Base-by-base conservation (phyloP, 2,888 invertebrate genomes). In the Smittia aterrima region DNA sequence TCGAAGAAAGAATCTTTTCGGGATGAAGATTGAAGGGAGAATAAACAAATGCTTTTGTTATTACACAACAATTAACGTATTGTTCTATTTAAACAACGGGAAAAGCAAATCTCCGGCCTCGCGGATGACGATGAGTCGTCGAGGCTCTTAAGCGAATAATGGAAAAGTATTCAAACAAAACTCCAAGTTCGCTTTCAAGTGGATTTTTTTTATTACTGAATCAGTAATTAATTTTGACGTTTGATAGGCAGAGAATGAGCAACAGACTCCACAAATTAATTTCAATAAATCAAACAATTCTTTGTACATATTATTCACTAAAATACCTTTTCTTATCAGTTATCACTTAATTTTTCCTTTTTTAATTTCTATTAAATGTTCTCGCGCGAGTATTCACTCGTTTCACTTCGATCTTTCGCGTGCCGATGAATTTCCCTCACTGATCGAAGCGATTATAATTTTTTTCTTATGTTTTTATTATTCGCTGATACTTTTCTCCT, bases 31-130 rank as follows among this genome's bases (percentile, higher is more conserved):
- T 58, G 58, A 58, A 47, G 47, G 47, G 16, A 58, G 58, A 58
- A 58, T 22, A 58, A 58, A 58, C 58, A 22, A 58, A 58, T 58
- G 58, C 58, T 58, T 47, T 58, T 58, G 58, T 58, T 58, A 58
- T 58, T 58, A 58, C 18, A 58, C 58, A 58, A 58, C 58, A 58
- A 58, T 58, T 58, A 58, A 58, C n/a, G 22, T 58, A 58, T 58
- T 58, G 58, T 58, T 58, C 58, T 58, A 58, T 58, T 58, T 58
- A 58, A 58, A 58, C 58, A 58, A 58, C 58, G 22, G 58, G n/a
- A 22, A 47, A 47, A 47, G 16, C 47, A 16, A 58, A 58, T 58
- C 58, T 18, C 22, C 47, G 47, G 47, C 47, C 47, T 47, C 22
- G 58, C 58, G 7, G 58, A 58, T 47, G 47, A 47, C 16, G 11